Evolutionary conservation across 2,888 invertebrate species (phyloP).

Genomic region (Andrena bucephala): DNA sequence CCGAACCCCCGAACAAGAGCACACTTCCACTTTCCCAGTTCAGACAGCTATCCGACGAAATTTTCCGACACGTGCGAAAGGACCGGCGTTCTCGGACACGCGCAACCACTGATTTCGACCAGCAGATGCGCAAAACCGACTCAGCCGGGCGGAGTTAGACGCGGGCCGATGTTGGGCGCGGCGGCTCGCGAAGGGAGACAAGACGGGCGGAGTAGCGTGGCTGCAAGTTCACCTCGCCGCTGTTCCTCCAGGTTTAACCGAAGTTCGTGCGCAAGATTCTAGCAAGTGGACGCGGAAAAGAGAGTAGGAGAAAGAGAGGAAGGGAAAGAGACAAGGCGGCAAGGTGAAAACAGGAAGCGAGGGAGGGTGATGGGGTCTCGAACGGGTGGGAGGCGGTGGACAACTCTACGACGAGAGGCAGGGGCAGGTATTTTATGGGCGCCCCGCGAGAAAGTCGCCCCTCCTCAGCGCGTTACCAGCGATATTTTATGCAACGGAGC

Average conservation of each 20-base stretch:
- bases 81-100: background rate
- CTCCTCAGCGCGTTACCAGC: slow-evolving; percentile 18
- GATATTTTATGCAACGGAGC: slow-evolving; percentile 39
- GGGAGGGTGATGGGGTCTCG: slow-evolving; percentile 13
- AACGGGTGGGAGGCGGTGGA: slow-evolving; percentile 26
- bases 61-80: background rate
- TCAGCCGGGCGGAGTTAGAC: too few relatives aligned
- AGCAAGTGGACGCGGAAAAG: slow-evolving; percentile 7
- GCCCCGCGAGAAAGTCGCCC: slow-evolving; percentile 58
- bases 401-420: slow-evolving; percentile 13
- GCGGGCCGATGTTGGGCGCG: too few relatives aligned
- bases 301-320: slow-evolving; percentile 44
- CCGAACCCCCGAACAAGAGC: background rate
- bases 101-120: background rate
- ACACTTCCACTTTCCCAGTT: background rate
- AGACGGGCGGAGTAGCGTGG: slow-evolving; percentile 14
- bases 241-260: slow-evolving; percentile 33
- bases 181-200: background rate
- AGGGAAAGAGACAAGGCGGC: background rate
- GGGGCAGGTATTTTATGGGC: slow-evolving; percentile 18
- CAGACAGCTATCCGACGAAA: background rate
- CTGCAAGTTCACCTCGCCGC: slow-evolving; percentile 15
- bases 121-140: too few relatives aligned
- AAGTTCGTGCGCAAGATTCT: slow-evolving; percentile 22
- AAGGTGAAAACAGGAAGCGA: slow-evolving; percentile 29